These are phyloP conservation scores for Orgyia antiqua DNA, from an alignment of 2,888 invertebrate species.

Conservation along the genomic window DNA sequence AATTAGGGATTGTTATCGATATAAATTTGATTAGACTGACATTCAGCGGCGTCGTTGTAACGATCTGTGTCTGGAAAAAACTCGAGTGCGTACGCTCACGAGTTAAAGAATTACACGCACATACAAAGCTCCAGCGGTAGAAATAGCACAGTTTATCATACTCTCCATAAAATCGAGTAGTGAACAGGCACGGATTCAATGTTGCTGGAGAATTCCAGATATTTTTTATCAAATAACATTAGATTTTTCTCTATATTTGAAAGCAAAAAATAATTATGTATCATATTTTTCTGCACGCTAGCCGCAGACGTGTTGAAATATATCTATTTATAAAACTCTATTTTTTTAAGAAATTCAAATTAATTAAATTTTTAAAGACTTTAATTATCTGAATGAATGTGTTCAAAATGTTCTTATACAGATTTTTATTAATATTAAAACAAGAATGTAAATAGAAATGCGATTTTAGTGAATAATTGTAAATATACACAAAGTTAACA, in stretches of 20 bases:
- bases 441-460: slow-evolving; percentile 20
- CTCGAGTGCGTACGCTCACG: slow-evolving; percentile 20
- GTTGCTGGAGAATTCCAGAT: slow-evolving; percentile 49
- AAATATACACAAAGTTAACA: slow-evolving; percentile 18
- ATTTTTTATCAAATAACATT: neutral
- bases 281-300: slow-evolving; percentile 1
- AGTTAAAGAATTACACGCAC: slow-evolving; percentile 16
- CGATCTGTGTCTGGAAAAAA: slow-evolving; percentile 9
- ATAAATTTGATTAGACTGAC: neutral
- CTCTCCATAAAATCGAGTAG: slow-evolving; percentile 56
- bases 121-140: slow-evolving; percentile 32
- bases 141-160: slow-evolving; percentile 66
- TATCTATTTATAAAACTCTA: slow-evolving; percentile 6
- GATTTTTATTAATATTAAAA: slow-evolving; percentile 12
- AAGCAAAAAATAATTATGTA: neutral
- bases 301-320: slow-evolving; percentile 7
- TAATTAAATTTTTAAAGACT: neutral
- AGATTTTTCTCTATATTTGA: slow-evolving; percentile 1
- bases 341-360: neutral
- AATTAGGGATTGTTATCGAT: neutral
- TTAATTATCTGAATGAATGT: too few species aligned
- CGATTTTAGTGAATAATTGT: too few species aligned
- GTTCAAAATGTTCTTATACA: neutral
- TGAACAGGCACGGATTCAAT: slow-evolving; percentile 51
- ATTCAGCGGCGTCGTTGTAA: neutral